Evolutionary conservation across 2,113 vertebrate genomes (phyloP).

Genomic region (Pampusana beccarii): DNA sequence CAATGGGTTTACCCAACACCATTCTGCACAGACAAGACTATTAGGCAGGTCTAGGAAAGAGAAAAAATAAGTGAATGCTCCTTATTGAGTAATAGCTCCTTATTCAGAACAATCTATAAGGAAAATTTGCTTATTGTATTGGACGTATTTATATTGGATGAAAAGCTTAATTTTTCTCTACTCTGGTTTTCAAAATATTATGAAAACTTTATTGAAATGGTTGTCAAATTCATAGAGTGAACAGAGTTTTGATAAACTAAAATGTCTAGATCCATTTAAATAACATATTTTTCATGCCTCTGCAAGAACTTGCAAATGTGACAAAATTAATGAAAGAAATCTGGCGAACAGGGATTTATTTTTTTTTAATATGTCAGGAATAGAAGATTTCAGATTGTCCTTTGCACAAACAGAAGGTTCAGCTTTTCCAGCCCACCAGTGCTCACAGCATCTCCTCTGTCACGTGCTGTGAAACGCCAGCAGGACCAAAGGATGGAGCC

Average conservation of each 20-base stretch:
- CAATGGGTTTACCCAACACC: neutral
- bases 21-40: neutral
- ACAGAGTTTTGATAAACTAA: neutral
- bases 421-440: neutral
- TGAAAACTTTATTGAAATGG: neutral
- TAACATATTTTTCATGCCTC: neutral
- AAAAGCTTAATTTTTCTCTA: neutral
- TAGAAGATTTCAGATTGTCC: neutral
- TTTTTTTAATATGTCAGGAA: neutral
- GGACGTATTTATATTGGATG: neutral
- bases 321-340: neutral
- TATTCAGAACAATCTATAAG: neutral
- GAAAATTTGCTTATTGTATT: neutral
- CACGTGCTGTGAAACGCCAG: rapidly evolving
- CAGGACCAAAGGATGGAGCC: neutral
- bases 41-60: neutral
- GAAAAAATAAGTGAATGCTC: neutral
- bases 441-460: neutral
- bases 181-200: neutral
- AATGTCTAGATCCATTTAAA: neutral
- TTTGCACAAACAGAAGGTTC: neutral
- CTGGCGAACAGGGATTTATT: neutral
- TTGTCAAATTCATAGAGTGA: neutral
- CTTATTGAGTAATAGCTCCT: neutral
- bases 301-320: neutral